Evolutionary conservation across 2,888 invertebrate species (phyloP), one percentile per base, ranked within the genome.

Genomic region (Conistra vaccinii): DNA sequence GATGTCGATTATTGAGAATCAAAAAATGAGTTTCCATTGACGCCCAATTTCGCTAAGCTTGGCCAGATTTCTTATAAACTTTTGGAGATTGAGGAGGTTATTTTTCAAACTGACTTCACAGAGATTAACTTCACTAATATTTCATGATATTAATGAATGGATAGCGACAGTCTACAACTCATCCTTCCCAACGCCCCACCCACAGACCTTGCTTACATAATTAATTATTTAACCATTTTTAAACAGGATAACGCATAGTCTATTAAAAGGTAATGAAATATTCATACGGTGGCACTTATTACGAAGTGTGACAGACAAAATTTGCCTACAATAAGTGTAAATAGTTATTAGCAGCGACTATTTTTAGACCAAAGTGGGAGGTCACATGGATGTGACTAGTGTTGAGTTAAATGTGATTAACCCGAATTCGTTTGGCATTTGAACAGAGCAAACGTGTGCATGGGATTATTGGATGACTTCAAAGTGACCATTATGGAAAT

Each of bases 331-430:
- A 90, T 90, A 83, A 85, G 78, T 77, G 74, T 73, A 77, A 80
- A 85, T 81, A 81, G 83, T 85, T 85, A 90, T 90, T 89, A 89
- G 88, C 87, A 80, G 67, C 66, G 60, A 84, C 75, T 91, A 91
- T 89, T 89, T 90, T 85, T 89, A 90, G 87, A 62, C 55, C 89
- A 42, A 81, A 88, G 92, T 91, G 90, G 92, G 92, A 90, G 92
- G 90, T 85, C 87, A 83, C 55, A 72, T 84, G 66, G 58, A 69
- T 69, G 35, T 53, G 85, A 72, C 73, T 70, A 35, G 68, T 81
- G 88, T 87, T 84, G 88, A 90, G 87, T 87, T 87, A 88, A 62
- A 85, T 77, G 90, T 87, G 87, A 91, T 92, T 92, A 92, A 90
- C 92, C 92, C 78, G 87, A 88, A 92, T 92, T 78, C 80, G 71